Evolutionary conservation across 2,797 vertebrate species (phyloP).

Genomic region (Rhinophrynus dorsalis): DNA sequence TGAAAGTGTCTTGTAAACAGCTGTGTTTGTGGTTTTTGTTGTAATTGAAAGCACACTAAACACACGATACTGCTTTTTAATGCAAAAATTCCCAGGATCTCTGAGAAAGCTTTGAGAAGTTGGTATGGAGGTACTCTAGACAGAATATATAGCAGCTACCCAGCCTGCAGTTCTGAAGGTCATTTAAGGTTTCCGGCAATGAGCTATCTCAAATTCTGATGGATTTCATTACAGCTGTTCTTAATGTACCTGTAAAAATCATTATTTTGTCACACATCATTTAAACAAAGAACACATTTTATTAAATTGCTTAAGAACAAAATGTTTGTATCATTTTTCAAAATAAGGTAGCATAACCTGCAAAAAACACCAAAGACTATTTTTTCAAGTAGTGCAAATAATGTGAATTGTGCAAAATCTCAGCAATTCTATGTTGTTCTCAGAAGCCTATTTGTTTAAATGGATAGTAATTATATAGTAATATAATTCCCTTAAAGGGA

Average conservation of each 20-base stretch:
- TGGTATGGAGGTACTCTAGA: neutral
- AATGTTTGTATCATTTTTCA: neutral
- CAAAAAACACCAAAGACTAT: too few relatives aligned
- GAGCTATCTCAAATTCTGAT: neutral
- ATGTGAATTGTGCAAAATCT: too few relatives aligned
- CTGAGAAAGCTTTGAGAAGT: neutral
- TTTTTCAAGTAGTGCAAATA: too few relatives aligned
- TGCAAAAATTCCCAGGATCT: neutral
- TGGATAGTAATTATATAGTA: too few relatives aligned
- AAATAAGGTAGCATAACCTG: too few relatives aligned
- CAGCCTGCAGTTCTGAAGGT: neutral
- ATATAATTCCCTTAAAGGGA: too few relatives aligned
- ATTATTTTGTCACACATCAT: neutral
- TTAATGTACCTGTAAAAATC: neutral
- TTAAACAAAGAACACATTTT: neutral
- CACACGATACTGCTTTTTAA: neutral
- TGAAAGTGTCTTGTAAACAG: constrained; percentile 23
- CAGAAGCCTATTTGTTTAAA: too few relatives aligned
- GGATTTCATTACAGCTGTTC: neutral
- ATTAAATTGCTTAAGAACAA: neutral
- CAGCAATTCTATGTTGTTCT: too few relatives aligned
- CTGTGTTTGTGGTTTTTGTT: constrained; percentile 22
- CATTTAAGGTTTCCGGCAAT: constrained; percentile 4
- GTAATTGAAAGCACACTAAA: constrained; percentile 1
- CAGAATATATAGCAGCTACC: neutral